phyloP scores from a whole-genome alignment of 2,888 invertebrate genomes.

The Drosophila flavopinicola region DNA sequence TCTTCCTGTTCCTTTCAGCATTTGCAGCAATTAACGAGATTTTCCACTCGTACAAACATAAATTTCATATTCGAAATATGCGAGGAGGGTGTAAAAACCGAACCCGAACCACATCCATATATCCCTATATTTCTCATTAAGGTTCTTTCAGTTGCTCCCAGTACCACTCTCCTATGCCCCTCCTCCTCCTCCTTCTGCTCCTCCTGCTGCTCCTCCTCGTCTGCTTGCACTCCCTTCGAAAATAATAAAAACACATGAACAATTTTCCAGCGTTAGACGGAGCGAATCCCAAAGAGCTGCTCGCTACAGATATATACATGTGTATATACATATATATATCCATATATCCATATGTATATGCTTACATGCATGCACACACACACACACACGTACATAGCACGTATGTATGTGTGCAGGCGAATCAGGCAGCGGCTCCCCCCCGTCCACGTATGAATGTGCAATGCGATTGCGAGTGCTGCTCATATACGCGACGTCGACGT shows the following conservation, averaged over 20 bases:
- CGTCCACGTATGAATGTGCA: slow-evolving; percentile 72
- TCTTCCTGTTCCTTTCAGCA: neutral
- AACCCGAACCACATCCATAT: neutral
- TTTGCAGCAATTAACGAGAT: slow-evolving; percentile 38
- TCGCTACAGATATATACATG: slow-evolving; percentile 6
- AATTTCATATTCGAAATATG: slow-evolving; percentile 28
- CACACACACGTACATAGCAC: slow-evolving; percentile 15
- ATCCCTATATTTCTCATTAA: neutral
- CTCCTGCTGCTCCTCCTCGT: neutral
- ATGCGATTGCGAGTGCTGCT: slow-evolving; percentile 70
- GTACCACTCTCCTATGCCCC: too few species aligned
- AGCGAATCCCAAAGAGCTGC: slow-evolving; percentile 24
- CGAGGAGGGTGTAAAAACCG: slow-evolving; percentile 3
- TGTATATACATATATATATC: slow-evolving; percentile 6
- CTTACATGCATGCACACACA: slow-evolving; percentile 11
- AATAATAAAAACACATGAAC: slow-evolving; percentile 52
- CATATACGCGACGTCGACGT: slow-evolving; percentile 63
- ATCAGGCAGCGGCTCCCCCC: slow-evolving; percentile 58
- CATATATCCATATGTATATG: slow-evolving; percentile 14
- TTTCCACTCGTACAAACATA: slow-evolving; percentile 28
- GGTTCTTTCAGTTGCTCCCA: neutral
- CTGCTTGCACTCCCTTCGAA: neutral
- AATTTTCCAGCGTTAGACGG: slow-evolving; percentile 23
- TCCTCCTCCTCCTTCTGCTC: neutral
- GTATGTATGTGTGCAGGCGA: slow-evolving; percentile 53